These are phyloP conservation scores for Machimus atricapillus DNA, from an alignment of 2,888 invertebrate species.

Conservation along the genomic window DNA sequence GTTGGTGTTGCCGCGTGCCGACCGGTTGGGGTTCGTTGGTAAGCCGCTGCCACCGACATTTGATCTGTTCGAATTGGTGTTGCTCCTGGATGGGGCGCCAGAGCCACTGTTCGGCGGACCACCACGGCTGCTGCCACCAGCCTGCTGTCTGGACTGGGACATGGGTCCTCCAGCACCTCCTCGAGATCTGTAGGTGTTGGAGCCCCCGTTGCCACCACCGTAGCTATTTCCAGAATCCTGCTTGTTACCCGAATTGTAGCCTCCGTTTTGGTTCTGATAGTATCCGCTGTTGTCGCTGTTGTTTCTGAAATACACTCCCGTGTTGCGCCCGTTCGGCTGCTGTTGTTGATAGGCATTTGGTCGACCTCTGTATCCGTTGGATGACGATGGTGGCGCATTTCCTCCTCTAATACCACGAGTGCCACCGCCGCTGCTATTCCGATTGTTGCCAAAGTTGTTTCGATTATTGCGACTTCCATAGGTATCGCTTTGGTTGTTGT, in stretches of 20 bases:
- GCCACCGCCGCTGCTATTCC: conserved; percentile 47
- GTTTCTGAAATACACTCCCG: conserved; percentile 45
- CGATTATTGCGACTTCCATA: conserved; percentile 23
- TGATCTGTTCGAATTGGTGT: conserved; percentile 54
- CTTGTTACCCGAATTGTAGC: conserved; percentile 16
- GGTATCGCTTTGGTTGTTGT: conserved; percentile 45
- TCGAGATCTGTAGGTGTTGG: conserved; percentile 45
- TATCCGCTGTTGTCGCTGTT: conserved; percentile 41
- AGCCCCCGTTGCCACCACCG: conserved; percentile 47
- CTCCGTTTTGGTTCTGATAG: conserved; percentile 45
- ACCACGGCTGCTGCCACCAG: conserved; percentile 48
- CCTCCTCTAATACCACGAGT: conserved; percentile 50
- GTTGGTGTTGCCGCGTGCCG: conserved; percentile 31
- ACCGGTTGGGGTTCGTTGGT: conserved; percentile 33
- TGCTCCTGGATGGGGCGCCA: conserved; percentile 47
- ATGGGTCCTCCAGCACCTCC: conserved; percentile 49
- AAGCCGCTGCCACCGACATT: conserved; percentile 48
- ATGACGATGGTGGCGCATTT: conserved; percentile 42
- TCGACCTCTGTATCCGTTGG: conserved; percentile 45
- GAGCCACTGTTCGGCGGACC: conserved; percentile 45
- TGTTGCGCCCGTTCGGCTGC: conserved; percentile 42
- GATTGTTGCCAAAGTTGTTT: conserved; percentile 41
- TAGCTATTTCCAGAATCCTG: conserved; percentile 28
- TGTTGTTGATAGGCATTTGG: conserved; percentile 46
- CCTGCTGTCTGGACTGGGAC: conserved; percentile 48